Conservation (phyloP, 1,140 invertebrate species). For the Bathynomus jamesi region DNA sequence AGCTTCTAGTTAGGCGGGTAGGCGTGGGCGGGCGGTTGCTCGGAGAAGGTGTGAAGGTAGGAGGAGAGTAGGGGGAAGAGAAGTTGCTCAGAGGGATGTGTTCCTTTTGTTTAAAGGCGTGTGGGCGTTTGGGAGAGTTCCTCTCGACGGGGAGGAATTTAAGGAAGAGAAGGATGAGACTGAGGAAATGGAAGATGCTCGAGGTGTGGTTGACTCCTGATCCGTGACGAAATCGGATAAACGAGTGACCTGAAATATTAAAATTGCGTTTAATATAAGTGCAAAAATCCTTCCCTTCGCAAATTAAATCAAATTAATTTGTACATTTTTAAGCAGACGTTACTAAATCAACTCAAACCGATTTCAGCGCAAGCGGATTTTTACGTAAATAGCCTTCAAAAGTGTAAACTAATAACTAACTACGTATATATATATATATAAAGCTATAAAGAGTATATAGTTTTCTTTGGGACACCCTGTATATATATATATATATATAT, state of each 20-base stretch:
- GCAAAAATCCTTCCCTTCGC: no score
- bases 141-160: not conserved
- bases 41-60: constrained; percentile 11
- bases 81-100: constrained; percentile 4
- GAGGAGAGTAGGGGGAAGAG: constrained; percentile 16
- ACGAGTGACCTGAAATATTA: not conserved
- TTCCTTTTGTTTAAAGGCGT: constrained; percentile 11
- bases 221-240: not conserved
- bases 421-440: no score
- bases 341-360: no score
- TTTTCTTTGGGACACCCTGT: no score
- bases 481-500: no score
- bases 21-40: not conserved
- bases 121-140: not conserved
- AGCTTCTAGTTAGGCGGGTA: constrained; percentile 5
- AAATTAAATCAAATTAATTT: no score
- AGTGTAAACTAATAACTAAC: no score
- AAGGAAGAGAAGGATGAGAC: not conserved
- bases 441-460: no score
- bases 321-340: no score
- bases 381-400: no score
- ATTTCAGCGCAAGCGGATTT: no score
- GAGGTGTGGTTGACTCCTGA: not conserved
- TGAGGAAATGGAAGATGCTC: not conserved
- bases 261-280: no score